Evolutionary conservation across 53 echinoderm and acorn worm genomes (phyloP), one percentile per base, ranked within the genome.

Genomic region (Echinometra lucunter): DNA sequence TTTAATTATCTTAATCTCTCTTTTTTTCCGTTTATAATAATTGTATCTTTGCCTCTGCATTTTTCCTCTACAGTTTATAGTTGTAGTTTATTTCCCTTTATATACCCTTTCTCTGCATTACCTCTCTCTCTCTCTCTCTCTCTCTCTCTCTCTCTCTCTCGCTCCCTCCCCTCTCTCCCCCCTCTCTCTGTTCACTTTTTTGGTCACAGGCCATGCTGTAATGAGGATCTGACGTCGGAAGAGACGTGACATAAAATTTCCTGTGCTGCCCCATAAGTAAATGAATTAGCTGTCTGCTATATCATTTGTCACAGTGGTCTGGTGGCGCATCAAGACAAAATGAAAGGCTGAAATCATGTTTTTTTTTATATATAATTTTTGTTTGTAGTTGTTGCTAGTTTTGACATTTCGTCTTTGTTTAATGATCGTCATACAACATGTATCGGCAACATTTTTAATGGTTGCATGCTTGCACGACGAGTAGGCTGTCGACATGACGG

Each of bases 221-320:
- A 47, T 85, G 81, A 19, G 15, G n/a, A 9, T n/a, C 11, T 9
- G 49, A 85, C 9, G 28, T 85, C 49, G 85, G 85, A 85, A 53
- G 85, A 49, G 85, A 47, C 49, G 3, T 85, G 85, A 85, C 85
- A 85, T 85, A n/a, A 85, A 85, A 85, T 85, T 47, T 85, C 85
- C 85, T 49, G 85, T 85, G 45, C 49, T 49, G n/a, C 30, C 85
- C 16, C 12, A 28, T 4, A 44, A 40, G 78, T 78, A 11, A 44
- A 44, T 38, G 38, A 12, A 21, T 75, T 17, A 37, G 9, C 40
- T 17, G 37, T 0, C 3, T 75, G 40, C 17, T 75, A 16, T 17
- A 12, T 19, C 58, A 8, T 58, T 12, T 58, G 63, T 63, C 63
- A 63, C 63, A 18, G 21, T 19, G 17, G 63, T 4, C 1, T 53